A percentile compares a stretch with the other conserved stretches of the same genome.
phyloP scores from a whole-genome alignment of 1,140 invertebrate species.

The Atta cephalotes region DNA sequence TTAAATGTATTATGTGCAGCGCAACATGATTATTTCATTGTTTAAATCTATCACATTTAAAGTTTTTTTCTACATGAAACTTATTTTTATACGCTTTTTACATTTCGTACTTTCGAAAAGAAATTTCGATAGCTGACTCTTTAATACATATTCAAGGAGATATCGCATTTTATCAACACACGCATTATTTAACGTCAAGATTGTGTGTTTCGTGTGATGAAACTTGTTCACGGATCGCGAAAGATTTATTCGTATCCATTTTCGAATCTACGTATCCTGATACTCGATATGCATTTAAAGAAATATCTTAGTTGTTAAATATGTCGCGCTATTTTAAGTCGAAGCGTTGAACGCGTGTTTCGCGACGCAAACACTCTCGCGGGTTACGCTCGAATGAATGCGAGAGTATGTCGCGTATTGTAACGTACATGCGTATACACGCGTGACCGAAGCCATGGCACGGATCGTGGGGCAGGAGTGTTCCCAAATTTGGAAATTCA shows the following conservation, averaged over 20 bases:
- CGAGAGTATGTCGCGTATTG: constrained; percentile 65
- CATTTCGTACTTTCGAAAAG: neutral
- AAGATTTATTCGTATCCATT: neutral
- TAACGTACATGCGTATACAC: constrained; percentile 38
- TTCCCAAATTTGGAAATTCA: constrained; percentile 78
- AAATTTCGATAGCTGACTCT: neutral
- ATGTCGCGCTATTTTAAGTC: neutral
- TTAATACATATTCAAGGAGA: neutral
- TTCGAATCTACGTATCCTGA: neutral
- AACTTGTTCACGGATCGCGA: neutral
- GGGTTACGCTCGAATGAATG: constrained; percentile 64
- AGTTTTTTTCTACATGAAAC: neutral
- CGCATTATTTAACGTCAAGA: neutral
- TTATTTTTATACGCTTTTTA: neutral
- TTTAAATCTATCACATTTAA: neutral
- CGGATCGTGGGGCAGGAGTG: constrained; percentile 71
- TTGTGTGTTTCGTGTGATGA: neutral
- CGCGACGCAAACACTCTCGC: constrained; percentile 42
- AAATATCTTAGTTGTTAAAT: constrained; percentile 2
- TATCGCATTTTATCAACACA: neutral
- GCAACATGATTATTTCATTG: neutral
- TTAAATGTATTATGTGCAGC: neutral
- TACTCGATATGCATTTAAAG: constrained; percentile 15
- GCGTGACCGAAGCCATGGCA: constrained; percentile 68
- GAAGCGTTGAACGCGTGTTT: constrained; percentile 7